Conservation (phyloP, 2,888 invertebrate genomes). For the Patella depressa region DNA sequence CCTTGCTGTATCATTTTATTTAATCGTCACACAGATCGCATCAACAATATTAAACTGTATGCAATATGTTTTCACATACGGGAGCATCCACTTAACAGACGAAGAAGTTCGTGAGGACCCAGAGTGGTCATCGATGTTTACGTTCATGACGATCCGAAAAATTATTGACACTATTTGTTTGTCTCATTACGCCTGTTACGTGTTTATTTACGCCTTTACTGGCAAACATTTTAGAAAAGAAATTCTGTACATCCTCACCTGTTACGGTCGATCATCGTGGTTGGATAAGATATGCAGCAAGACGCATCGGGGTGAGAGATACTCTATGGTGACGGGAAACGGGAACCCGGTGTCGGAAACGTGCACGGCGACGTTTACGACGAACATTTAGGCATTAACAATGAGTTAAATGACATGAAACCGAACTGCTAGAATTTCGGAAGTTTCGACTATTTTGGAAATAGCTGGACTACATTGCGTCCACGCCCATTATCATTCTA, state of each 20-base stretch:
- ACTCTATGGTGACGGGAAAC: conserved; percentile 43
- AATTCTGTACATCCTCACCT: conserved; percentile 33
- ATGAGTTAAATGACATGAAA: no score
- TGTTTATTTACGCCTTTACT: conserved; percentile 60
- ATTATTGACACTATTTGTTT: conserved; percentile 59
- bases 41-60: conserved; percentile 56
- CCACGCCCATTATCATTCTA: no score
- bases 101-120: conserved; percentile 49
- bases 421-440: no score
- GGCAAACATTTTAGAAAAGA: conserved; percentile 58
- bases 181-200: conserved; percentile 65
- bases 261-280: conserved; percentile 32
- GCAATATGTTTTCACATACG: conserved; percentile 40
- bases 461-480: no score
- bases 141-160: conserved; percentile 48
- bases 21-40: conserved; percentile 62
- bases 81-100: conserved; percentile 45
- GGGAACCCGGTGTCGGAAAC: conserved; percentile 38
- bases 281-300: conserved; percentile 22
- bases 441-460: no score
- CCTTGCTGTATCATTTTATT: conserved; percentile 64
- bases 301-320: conserved; percentile 33
- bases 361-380: conserved; percentile 35
- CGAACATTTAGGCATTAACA: conserved; percentile 28
- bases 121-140: conserved; percentile 51